These are phyloP conservation scores for Metalampra italica DNA, from an alignment of 2,888 invertebrate species.

Conservation along the genomic window DNA sequence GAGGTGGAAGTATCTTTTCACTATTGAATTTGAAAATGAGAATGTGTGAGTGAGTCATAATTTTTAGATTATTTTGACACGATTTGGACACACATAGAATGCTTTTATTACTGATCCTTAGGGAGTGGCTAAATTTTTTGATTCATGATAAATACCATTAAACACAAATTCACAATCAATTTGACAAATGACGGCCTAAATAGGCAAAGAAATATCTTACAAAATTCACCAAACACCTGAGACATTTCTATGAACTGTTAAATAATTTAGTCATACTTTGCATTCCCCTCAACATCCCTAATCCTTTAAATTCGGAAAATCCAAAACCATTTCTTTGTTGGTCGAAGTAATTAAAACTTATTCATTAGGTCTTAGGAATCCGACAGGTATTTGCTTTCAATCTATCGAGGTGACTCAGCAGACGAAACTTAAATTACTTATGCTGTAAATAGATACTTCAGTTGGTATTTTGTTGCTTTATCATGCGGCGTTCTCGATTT, in stretches of 20 bases:
- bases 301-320: conserved; percentile 1
- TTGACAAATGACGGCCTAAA: too few relatives aligned
- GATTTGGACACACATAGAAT: too few relatives aligned
- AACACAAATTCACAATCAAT: too few relatives aligned
- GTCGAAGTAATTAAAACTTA: conserved; percentile 32
- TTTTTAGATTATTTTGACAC: too few relatives aligned
- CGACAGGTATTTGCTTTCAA: conserved; percentile 25
- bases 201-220: too few relatives aligned
- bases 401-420: conserved; percentile 19
- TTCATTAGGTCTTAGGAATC: conserved; percentile 25
- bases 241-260: not conserved
- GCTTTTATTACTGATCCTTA: too few relatives aligned
- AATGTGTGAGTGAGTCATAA: too few relatives aligned
- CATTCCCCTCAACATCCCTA: not conserved
- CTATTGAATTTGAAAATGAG: too few relatives aligned
- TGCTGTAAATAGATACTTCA: conserved; percentile 13
- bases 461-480: conserved; percentile 2
- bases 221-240: too few relatives aligned
- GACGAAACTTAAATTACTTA: conserved; percentile 25
- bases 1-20: too few relatives aligned
- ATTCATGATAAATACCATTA: too few relatives aligned
- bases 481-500: not conserved
- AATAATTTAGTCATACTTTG: not conserved
- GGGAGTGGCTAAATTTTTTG: too few relatives aligned
- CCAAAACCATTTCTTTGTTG: conserved; percentile 10